These are phyloP conservation scores for Serranus cabrilla DNA, from an alignment of 2,797 vertebrate genomes.

Conservation along the genomic window DNA sequence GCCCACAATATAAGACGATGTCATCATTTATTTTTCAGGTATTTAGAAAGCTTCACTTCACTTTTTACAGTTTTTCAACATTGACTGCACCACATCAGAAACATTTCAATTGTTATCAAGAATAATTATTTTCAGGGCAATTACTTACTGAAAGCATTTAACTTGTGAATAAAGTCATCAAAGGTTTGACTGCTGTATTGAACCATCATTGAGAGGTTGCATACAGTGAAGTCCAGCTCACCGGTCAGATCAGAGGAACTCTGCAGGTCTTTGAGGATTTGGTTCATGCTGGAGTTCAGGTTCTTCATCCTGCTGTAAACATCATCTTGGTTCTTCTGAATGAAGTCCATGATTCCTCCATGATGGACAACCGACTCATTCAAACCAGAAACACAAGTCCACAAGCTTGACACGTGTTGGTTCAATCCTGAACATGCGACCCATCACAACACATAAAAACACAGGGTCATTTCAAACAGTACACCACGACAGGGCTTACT, in stretches of 20 bases:
- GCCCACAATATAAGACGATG: constrained; percentile 28
- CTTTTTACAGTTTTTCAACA: neutral
- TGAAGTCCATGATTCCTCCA: constrained; percentile 84
- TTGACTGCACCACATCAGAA: neutral
- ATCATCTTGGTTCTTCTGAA: constrained; percentile 85
- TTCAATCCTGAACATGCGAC: constrained; percentile 79
- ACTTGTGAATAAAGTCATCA: no score
- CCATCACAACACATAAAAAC: neutral
- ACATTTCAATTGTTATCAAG: no score
- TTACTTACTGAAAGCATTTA: no score
- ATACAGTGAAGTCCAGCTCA: constrained; percentile 69
- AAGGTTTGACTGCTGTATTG: no score
- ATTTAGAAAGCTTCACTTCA: neutral
- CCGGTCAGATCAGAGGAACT: constrained; percentile 80
- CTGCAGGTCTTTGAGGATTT: constrained; percentile 84
- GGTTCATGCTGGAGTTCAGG: constrained; percentile 89
- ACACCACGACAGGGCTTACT: no score
- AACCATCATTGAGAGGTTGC: no score
- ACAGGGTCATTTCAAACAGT: neutral
- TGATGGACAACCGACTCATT: constrained; percentile 88
- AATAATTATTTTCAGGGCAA: no score
- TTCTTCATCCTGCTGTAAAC: constrained; percentile 87
- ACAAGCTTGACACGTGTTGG: constrained; percentile 89
- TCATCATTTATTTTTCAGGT: neutral
- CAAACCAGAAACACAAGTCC: constrained; percentile 88